Percentiles rank a stretch among this genome's conserved stretches.
These are phyloP conservation scores for Tympanoctomys barrerae DNA, from an alignment of 2,797 vertebrate genomes.

Conservation along the genomic window DNA sequence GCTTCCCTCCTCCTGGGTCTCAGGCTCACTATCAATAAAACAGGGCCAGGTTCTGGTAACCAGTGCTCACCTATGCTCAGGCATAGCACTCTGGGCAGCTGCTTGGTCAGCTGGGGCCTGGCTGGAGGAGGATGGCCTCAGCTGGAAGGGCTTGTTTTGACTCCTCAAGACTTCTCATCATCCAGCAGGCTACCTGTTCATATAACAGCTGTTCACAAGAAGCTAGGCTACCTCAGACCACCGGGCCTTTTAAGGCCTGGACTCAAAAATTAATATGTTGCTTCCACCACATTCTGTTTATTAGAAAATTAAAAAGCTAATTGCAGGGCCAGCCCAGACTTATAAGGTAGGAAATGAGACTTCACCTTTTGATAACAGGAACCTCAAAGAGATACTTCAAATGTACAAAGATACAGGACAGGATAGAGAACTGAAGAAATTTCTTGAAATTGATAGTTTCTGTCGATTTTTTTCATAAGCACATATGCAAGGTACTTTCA, in stretches of 20 bases:
- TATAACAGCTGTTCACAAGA: background rate
- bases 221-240: background rate
- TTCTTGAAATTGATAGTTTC: background rate
- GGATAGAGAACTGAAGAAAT: background rate
- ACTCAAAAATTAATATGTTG: background rate
- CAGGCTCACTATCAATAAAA: background rate
- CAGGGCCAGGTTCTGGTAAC: background rate
- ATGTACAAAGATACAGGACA: background rate
- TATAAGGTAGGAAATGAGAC: background rate
- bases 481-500: background rate
- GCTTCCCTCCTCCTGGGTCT: background rate
- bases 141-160: background rate
- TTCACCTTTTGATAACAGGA: background rate
- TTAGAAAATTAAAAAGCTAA: conserved; percentile 9
- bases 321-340: background rate
- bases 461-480: background rate
- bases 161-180: background rate
- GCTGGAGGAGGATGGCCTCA: background rate
- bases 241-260: background rate
- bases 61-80: background rate
- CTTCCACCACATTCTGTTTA: background rate
- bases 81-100: background rate
- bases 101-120: background rate
- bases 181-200: background rate
- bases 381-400: conserved; percentile 1